Evolutionary conservation across 2,113 vertebrate species (phyloP), one percentile per base, ranked within the genome.

Genomic region (Hucho hucho): DNA sequence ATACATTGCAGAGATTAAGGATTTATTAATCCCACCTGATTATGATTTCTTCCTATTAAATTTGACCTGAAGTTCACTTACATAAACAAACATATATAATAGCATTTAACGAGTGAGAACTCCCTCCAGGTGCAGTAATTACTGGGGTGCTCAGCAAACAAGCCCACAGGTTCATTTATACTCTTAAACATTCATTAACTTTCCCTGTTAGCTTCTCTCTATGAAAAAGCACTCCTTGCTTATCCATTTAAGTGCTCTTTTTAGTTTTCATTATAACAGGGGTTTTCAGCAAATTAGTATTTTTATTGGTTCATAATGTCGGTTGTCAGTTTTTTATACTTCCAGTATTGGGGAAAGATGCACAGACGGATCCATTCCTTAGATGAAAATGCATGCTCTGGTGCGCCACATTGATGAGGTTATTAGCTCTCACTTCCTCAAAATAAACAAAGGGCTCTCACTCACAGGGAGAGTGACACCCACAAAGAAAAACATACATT

Each of bases 231-330:
- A 1, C 1, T 46, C 32, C 20, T 18, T 12, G 7, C 46, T 69
- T 43, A 20, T n/a, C 12, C 32, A 66, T 9, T 24, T 14, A 69
- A 69, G 37, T 22, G 37, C 29, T 69, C 20, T 24, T 46, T 46
- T 43, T 69, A 22, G 11, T 69, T 69, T 46, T n/a, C 37, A 69
- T 69, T 46, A 47, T 18, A 4, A 3, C 4, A 32, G 14, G 26
- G 9, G 0, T 5, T 43, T 32, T 43, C 43, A 11, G 11, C 24
- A 43, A 69, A 69, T 69, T 11, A 12, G 32, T 46, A 16, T 65
- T 67, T 67, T 29, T 67, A 67, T 67, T 67, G 28, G 28, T 66
- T 66, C 13, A 67, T 67, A 29, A 67, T 67, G 65, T 20, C 6
- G 3, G n/a, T 32, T 69, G 66, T 22, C 37, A 37, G 9, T 12